These are phyloP conservation scores for Noctua pronuba DNA, from an alignment of 2,888 invertebrate genomes.

Conservation along the genomic window DNA sequence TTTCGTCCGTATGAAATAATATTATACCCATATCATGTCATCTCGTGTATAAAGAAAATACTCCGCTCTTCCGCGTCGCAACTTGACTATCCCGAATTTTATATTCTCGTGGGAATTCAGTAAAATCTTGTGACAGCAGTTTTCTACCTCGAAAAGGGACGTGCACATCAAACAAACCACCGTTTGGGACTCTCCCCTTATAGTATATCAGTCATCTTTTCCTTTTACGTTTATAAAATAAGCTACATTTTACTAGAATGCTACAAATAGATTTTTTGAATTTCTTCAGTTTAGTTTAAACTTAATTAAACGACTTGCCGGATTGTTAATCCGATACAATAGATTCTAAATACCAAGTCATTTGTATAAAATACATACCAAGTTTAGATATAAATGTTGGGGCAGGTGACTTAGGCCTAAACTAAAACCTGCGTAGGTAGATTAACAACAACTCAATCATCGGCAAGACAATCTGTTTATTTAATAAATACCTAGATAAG, in stretches of 20 bases:
- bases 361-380: slow-evolving; percentile 12
- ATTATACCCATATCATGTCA: slow-evolving; percentile 54
- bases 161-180: slow-evolving; percentile 57
- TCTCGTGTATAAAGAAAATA: slow-evolving; percentile 61
- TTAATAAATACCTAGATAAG: slow-evolving; percentile 1
- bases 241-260: slow-evolving; percentile 31
- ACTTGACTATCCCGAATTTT: slow-evolving; percentile 56
- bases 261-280: slow-evolving; percentile 20
- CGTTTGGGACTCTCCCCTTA: slow-evolving; percentile 56
- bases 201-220: slow-evolving; percentile 57
- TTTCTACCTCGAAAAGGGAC: slow-evolving; percentile 61
- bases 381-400: slow-evolving; percentile 25
- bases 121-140: slow-evolving; percentile 60
- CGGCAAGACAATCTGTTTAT: slow-evolving; percentile 18
- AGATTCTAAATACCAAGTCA: not conserved
- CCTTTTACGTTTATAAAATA: slow-evolving; percentile 48
- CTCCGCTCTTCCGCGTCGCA: slow-evolving; percentile 40
- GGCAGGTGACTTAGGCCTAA: slow-evolving; percentile 52
- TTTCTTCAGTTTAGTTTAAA: slow-evolving; percentile 5
- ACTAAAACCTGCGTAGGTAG: slow-evolving; percentile 21
- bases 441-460: slow-evolving; percentile 29
- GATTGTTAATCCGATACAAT: not conserved
- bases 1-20: slow-evolving; percentile 42
- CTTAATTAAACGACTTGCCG: not conserved
- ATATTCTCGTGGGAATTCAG: slow-evolving; percentile 56